Evolutionary conservation across 2,888 invertebrate genomes (phyloP).

Genomic region (Hypercompe scribonia): DNA sequence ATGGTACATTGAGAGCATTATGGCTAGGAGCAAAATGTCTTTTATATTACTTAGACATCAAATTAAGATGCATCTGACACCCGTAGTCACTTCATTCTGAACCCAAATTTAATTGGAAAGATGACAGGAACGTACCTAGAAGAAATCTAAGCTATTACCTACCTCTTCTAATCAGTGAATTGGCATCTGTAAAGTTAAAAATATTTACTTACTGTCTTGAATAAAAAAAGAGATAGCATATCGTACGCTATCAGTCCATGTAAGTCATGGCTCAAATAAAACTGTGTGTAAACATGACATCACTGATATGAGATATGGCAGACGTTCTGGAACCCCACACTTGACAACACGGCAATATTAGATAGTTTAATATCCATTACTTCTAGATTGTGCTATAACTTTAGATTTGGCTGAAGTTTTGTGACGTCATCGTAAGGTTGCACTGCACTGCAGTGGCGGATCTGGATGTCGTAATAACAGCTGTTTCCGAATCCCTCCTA

Average conservation of each 20-base stretch:
- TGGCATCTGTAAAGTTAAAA: background rate
- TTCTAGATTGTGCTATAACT: background rate
- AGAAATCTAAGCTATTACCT: too few relatives aligned
- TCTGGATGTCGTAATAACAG: too few relatives aligned
- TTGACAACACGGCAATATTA: background rate
- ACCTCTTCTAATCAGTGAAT: background rate
- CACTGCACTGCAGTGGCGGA: too few relatives aligned
- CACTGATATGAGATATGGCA: constrained; percentile 14
- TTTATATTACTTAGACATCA: background rate
- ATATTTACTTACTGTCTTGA: background rate
- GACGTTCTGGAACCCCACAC: constrained; percentile 18
- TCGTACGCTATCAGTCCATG: constrained; percentile 9
- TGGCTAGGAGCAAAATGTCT: background rate
- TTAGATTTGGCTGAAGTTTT: background rate
- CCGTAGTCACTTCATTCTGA: too few relatives aligned
- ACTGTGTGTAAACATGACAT: constrained; percentile 14
- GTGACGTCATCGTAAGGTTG: background rate
- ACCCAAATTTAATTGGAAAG: too few relatives aligned
- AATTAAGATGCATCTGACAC: too few relatives aligned
- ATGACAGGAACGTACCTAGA: too few relatives aligned
- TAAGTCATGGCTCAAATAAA: constrained; percentile 4
- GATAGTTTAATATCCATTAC: background rate
- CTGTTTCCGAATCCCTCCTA: too few relatives aligned
- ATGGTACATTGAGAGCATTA: background rate
- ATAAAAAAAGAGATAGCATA: background rate